These are phyloP conservation scores for Bufotes viridis DNA, from an alignment of 2,797 vertebrate species.

Conservation along the genomic window DNA sequence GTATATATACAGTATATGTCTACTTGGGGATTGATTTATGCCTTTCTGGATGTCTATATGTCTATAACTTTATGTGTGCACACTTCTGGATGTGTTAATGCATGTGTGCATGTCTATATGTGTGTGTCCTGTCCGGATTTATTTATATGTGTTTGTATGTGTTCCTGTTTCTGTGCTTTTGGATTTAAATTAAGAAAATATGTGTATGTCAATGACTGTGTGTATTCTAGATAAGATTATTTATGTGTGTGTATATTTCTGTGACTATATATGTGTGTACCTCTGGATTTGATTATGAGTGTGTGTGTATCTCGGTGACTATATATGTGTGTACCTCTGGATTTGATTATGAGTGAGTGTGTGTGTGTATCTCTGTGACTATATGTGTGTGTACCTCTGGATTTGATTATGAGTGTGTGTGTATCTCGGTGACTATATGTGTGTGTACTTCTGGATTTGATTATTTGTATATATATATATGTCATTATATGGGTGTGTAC, in stretches of 20 bases:
- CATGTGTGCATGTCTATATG: background rate
- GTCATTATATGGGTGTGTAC: background rate
- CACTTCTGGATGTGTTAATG: background rate
- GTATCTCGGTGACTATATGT: background rate
- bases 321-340: background rate
- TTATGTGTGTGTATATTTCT: background rate
- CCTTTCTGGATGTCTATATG: background rate
- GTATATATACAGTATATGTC: background rate
- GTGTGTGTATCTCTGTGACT: background rate
- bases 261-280: background rate
- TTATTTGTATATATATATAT: background rate
- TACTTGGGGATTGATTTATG: background rate
- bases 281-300: background rate
- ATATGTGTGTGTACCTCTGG: background rate
- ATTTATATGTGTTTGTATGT: background rate
- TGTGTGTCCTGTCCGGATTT: too few species aligned
- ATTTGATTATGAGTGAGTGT: too few species aligned
- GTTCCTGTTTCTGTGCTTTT: background rate
- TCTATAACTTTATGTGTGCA: background rate
- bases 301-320: background rate
- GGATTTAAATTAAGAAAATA: too few species aligned
- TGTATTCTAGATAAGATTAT: background rate
- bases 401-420: background rate
- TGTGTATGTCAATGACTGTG: background rate
- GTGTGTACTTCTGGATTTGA: background rate